Evolutionary conservation across 2,797 vertebrate genomes (phyloP).

Genomic region (Sebastes vulpes): DNA sequence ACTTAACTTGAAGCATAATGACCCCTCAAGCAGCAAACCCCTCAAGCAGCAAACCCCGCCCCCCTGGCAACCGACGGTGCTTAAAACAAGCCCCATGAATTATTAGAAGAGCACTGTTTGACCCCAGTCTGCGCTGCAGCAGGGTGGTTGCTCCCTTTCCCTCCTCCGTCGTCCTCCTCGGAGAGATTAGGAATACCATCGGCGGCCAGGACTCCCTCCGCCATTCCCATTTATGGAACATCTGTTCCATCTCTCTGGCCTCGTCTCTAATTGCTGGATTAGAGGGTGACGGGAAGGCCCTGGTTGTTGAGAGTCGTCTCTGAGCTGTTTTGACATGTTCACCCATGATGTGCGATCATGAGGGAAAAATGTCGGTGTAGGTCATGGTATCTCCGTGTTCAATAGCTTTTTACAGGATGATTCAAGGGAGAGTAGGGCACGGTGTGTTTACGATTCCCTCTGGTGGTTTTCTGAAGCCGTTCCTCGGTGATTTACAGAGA

Average conservation of each 20-base stretch:
- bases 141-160: slow-evolving; percentile 6
- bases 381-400: slow-evolving; percentile 31
- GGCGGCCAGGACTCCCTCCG: slow-evolving; percentile 53
- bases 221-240: slow-evolving; percentile 77
- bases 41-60: background rate
- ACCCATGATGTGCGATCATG: slow-evolving; percentile 59
- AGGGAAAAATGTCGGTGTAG: slow-evolving; percentile 37
- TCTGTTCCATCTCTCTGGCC: slow-evolving; percentile 73
- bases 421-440: slow-evolving; percentile 14
- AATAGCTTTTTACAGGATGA: slow-evolving; percentile 4
- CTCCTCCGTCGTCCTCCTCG: slow-evolving; percentile 31
- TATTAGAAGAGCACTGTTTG: slow-evolving; percentile 2
- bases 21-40: background rate
- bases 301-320: slow-evolving; percentile 61
- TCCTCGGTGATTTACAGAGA: slow-evolving; percentile 4
- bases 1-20: background rate
- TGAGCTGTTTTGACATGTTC: slow-evolving; percentile 72
- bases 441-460: background rate
- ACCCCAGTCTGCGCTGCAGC: slow-evolving; percentile 26
- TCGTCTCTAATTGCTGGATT: slow-evolving; percentile 74
- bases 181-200: slow-evolving; percentile 59
- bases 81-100: slow-evolving; percentile 4
- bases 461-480: slow-evolving; percentile 13
- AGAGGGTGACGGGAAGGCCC: slow-evolving; percentile 57
- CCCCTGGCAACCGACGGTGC: background rate